Evolutionary conservation across 1,140 invertebrate genomes (phyloP).

Genomic region (Euborellia annulipes): DNA sequence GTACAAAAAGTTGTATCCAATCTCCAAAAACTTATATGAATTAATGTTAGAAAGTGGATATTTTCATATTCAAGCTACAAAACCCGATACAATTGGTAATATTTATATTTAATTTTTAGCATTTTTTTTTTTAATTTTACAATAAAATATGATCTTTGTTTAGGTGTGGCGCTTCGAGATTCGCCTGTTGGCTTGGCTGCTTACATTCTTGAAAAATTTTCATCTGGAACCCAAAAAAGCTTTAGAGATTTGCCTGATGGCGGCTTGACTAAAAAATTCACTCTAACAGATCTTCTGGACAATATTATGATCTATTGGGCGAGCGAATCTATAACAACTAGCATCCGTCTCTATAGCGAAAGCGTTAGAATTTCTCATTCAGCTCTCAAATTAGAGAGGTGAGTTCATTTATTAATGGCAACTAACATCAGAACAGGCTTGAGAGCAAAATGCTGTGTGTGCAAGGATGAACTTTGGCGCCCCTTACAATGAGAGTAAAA

Average conservation of each 20-base stretch:
- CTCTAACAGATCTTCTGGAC: conserved; percentile 46
- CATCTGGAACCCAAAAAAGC: conserved; percentile 29
- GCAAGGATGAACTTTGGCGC: too few relatives aligned
- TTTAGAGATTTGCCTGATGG: conserved; percentile 31
- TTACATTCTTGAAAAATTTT: conserved; percentile 43
- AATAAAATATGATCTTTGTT: conserved; percentile 13
- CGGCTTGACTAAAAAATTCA: conserved; percentile 38
- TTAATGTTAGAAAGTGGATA: conserved; percentile 30
- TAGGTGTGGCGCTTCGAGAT: conserved; percentile 41
- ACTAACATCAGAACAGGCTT: too few relatives aligned
- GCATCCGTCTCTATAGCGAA: conserved; percentile 49
- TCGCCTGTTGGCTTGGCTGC: conserved; percentile 38
- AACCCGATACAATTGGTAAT: conserved; percentile 37
- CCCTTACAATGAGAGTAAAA: too few relatives aligned
- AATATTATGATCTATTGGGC: conserved; percentile 67
- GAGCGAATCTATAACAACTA: conserved; percentile 45
- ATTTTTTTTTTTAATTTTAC: neutral
- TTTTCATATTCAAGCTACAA: conserved; percentile 34
- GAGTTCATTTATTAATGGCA: too few relatives aligned
- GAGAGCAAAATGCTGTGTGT: too few relatives aligned
- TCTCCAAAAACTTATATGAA: conserved; percentile 13
- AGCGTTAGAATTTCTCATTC: conserved; percentile 23
- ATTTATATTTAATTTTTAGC: neutral
- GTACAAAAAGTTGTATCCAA: conserved; percentile 17
- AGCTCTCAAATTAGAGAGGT: conserved; percentile 25